Percentiles rank a stretch among this genome's conserved stretches.
Evolutionary conservation across 2,113 vertebrate genomes (phyloP).

Genomic region (Phylloscopus trochiloides): DNA sequence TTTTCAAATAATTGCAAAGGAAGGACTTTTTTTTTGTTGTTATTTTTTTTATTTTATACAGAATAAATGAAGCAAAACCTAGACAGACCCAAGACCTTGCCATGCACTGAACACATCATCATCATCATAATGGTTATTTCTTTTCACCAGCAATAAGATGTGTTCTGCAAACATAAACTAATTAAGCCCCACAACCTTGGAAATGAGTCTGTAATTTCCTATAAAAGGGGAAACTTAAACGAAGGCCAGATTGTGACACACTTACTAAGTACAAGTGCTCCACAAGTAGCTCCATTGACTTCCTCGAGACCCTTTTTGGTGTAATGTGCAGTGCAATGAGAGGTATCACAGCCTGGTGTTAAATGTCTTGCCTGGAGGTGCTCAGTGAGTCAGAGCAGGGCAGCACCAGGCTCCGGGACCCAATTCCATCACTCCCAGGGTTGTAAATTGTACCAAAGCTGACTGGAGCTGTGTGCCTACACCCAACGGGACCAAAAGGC

Average conservation of each 20-base stretch:
- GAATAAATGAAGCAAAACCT: slow-evolving; percentile 43
- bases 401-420: neutral
- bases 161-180: slow-evolving; percentile 67
- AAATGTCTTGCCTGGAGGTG: slow-evolving; percentile 18
- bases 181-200: slow-evolving; percentile 60
- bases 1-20: slow-evolving; percentile 14
- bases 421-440: slow-evolving; percentile 37
- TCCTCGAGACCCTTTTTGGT: slow-evolving; percentile 10
- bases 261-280: slow-evolving; percentile 47
- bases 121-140: slow-evolving; percentile 41
- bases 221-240: slow-evolving; percentile 27
- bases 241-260: slow-evolving; percentile 68
- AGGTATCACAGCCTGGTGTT: slow-evolving; percentile 58
- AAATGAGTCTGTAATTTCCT: slow-evolving; percentile 62
- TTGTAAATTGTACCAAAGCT: neutral
- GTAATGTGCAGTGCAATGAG: slow-evolving; percentile 59
- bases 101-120: slow-evolving; percentile 41
- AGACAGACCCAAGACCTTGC: slow-evolving; percentile 40
- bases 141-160: slow-evolving; percentile 45
- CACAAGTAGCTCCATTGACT: slow-evolving; percentile 64
- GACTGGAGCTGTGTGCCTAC: neutral
- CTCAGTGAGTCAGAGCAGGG: neutral
- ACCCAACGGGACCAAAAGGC: fast-evolving
- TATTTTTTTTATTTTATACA: neutral
- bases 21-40: neutral